Percentiles rank a stretch among this genome's conserved stretches.
phyloP scores from a whole-genome alignment of 2,797 vertebrate genomes.

The Protonibea diacanthus region DNA sequence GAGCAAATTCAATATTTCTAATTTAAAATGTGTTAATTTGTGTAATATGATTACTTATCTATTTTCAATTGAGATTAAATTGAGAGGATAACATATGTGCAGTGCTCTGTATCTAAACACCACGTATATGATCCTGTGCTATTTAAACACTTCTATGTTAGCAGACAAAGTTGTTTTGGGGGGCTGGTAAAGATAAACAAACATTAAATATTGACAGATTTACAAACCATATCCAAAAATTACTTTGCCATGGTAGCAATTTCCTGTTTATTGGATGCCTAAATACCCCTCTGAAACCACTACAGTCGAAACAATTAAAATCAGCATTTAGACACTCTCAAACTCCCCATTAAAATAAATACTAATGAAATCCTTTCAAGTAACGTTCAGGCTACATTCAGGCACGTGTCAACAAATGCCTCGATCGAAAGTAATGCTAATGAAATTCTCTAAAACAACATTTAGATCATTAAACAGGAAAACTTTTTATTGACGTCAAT shows the following conservation, averaged over 20 bases:
- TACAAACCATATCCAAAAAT: slow-evolving; percentile 15
- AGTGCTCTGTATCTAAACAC: not conserved
- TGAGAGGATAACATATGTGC: not conserved
- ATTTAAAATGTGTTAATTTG: slow-evolving; percentile 28
- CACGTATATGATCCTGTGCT: not conserved
- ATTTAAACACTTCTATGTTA: not conserved
- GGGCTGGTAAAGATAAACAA: slow-evolving; percentile 2
- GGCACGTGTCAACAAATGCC: slow-evolving; percentile 17
- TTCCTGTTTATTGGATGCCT: slow-evolving; percentile 36
- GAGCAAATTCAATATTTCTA: slow-evolving; percentile 24
- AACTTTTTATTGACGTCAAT: slow-evolving; percentile 30
- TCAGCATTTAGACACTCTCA: slow-evolving; percentile 38
- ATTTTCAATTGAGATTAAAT: slow-evolving; percentile 6
- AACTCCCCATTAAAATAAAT: slow-evolving; percentile 47
- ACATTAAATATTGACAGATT: slow-evolving; percentile 3
- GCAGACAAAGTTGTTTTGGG: not conserved
- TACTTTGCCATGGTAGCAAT: slow-evolving; percentile 18
- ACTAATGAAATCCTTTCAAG: slow-evolving; percentile 52
- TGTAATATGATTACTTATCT: slow-evolving; percentile 14
- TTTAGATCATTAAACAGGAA: slow-evolving; percentile 35
- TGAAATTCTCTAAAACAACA: slow-evolving; percentile 33
- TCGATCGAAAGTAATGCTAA: slow-evolving; percentile 22
- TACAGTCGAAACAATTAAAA: slow-evolving; percentile 47
- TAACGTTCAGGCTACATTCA: slow-evolving; percentile 13
- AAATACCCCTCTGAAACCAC: slow-evolving; percentile 44